phyloP scores from a whole-genome alignment of 2,888 invertebrate species.

The Eupithecia insigniata region DNA sequence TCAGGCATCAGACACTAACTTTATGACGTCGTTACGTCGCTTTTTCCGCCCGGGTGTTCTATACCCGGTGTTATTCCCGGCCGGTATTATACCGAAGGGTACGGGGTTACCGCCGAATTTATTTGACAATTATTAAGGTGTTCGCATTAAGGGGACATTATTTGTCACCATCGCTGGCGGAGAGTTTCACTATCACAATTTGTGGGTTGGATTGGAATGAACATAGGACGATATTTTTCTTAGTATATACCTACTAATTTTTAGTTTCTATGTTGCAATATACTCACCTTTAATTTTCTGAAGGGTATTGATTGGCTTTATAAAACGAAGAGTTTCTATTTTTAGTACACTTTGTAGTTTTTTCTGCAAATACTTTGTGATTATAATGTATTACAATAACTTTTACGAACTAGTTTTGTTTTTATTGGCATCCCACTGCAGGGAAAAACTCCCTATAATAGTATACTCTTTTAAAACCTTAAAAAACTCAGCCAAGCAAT shows the following conservation, averaged over 20 bases:
- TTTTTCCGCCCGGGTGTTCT: slow-evolving; percentile 58
- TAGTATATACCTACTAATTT: neutral
- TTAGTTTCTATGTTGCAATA: neutral
- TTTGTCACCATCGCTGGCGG: slow-evolving; percentile 45
- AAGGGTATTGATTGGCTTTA: neutral
- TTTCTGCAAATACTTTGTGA: neutral
- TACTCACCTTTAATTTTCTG: neutral
- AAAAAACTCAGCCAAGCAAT: neutral
- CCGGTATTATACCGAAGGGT: slow-evolving; percentile 36
- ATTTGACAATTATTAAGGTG: slow-evolving; percentile 84
- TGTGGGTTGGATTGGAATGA: neutral
- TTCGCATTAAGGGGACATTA: slow-evolving; percentile 80
- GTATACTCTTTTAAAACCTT: neutral
- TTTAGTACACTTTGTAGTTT: neutral
- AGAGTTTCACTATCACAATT: slow-evolving; percentile 11
- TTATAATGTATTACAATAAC: neutral
- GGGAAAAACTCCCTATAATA: neutral
- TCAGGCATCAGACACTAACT: slow-evolving; percentile 53
- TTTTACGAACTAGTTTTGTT: neutral
- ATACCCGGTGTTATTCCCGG: slow-evolving; percentile 9
- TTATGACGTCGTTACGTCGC: slow-evolving; percentile 77
- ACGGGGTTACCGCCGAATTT: slow-evolving; percentile 75
- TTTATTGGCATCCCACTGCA: neutral
- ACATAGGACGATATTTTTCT: slow-evolving; percentile 2
- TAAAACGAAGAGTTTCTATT: neutral